phyloP scores from a whole-genome alignment of 2,888 invertebrate species.

The Rhamnusium bicolor region DNA sequence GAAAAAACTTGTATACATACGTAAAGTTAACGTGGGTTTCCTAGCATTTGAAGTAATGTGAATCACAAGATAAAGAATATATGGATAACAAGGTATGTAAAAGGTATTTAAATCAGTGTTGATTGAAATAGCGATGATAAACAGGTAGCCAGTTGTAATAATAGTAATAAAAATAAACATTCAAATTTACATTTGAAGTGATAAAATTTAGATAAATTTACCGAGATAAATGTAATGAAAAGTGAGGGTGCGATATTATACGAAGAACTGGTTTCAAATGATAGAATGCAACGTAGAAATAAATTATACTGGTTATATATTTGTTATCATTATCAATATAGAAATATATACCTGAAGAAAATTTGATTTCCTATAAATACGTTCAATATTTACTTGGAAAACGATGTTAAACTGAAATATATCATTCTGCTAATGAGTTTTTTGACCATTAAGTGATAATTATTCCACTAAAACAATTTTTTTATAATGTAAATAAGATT shows the following conservation, averaged over 20 bases:
- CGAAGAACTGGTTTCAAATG: not conserved
- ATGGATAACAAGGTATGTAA: not conserved
- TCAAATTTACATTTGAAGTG: conserved; percentile 17
- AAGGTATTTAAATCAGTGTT: not conserved
- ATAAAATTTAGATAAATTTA: conserved; percentile 29
- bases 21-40: not conserved
- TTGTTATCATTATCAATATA: too few relatives aligned
- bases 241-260: not conserved
- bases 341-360: too few relatives aligned
- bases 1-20: not conserved
- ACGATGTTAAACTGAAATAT: too few relatives aligned
- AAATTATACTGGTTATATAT: too few relatives aligned
- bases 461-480: too few relatives aligned
- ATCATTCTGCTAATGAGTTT: too few relatives aligned
- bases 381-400: too few relatives aligned
- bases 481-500: too few relatives aligned
- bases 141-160: conserved; percentile 12
- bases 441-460: too few relatives aligned
- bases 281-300: not conserved
- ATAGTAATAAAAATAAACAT: conserved; percentile 22
- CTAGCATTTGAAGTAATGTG: not conserved
- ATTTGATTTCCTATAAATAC: too few relatives aligned
- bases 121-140: conserved; percentile 28
- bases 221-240: conserved; percentile 5
- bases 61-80: conserved; percentile 7